Conservation (phyloP, 2,888 invertebrate genomes). For the Agrochola lota region DNA sequence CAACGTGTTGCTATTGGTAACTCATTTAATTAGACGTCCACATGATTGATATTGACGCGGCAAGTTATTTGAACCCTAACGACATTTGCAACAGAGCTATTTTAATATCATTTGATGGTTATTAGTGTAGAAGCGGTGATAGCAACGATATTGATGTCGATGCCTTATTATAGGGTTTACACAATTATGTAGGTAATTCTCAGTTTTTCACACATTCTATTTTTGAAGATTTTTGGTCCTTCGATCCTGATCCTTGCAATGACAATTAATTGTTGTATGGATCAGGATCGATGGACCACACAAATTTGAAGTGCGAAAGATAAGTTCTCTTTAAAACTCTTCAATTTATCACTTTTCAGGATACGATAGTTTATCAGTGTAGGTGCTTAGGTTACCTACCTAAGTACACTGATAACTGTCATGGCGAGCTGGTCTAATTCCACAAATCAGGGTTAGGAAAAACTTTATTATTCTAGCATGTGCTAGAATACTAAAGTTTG, state of each 20-base stretch:
- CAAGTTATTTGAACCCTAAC: slow-evolving; percentile 53
- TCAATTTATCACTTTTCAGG: neutral
- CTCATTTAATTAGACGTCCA: slow-evolving; percentile 54
- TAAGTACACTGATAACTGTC: neutral
- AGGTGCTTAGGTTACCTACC: neutral
- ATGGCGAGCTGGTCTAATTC: neutral
- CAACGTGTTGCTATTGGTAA: slow-evolving; percentile 33
- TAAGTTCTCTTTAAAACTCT: neutral
- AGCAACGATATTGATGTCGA: slow-evolving; percentile 15
- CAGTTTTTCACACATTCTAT: neutral
- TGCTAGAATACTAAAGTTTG: too few species aligned
- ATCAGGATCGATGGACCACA: neutral
- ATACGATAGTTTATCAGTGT: neutral
- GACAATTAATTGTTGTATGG: too few species aligned
- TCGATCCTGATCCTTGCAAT: neutral
- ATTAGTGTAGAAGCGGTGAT: slow-evolving; percentile 11
- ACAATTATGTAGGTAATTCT: neutral
- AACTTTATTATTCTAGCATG: neutral
- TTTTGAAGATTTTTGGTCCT: neutral
- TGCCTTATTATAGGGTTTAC: too few species aligned
- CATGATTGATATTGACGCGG: slow-evolving; percentile 57
- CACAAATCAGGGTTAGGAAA: neutral
- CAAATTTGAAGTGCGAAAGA: neutral
- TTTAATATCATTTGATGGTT: slow-evolving; percentile 46
- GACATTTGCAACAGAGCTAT: slow-evolving; percentile 49